These are phyloP conservation scores for Pyrgus malvae DNA, from an alignment of 2,888 invertebrate genomes.

Conservation along the genomic window DNA sequence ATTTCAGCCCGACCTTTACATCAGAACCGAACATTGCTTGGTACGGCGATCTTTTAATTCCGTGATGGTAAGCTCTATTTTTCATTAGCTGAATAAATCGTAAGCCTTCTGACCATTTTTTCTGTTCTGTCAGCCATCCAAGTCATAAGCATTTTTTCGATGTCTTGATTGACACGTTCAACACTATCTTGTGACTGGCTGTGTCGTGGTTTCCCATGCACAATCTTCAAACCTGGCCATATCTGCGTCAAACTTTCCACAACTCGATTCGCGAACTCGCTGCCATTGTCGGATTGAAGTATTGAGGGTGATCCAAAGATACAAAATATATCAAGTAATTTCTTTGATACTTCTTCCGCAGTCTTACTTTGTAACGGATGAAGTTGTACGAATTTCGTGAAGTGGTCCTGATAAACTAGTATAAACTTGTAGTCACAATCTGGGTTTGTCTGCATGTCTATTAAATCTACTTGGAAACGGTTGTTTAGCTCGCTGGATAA, in stretches of 20 bases:
- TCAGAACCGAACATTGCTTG: constrained; percentile 47
- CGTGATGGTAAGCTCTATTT: constrained; percentile 48
- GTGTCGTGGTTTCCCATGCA: background rate
- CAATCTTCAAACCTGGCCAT: background rate
- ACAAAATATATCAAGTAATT: background rate
- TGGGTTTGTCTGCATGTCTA: background rate
- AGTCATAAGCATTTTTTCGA: constrained; percentile 1
- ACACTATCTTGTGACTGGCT: constrained; percentile 2
- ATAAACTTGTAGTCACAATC: background rate
- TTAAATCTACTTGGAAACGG: background rate
- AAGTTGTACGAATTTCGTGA: no score
- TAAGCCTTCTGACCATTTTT: constrained; percentile 55
- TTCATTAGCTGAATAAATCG: constrained; percentile 55
- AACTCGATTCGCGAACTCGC: background rate
- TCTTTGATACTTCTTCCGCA: background rate
- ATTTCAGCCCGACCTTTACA: no score
- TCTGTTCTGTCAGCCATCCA: constrained; percentile 22
- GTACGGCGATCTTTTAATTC: constrained; percentile 47
- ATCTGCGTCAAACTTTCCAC: background rate
- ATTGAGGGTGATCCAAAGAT: background rate
- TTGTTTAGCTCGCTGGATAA: no score
- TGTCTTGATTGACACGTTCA: constrained; percentile 8
- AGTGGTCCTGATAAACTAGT: no score
- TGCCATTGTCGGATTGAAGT: background rate
- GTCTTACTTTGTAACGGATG: background rate